Evolutionary conservation across 2,888 invertebrate genomes (phyloP).

Genomic region (Pilophorus perplexus): DNA sequence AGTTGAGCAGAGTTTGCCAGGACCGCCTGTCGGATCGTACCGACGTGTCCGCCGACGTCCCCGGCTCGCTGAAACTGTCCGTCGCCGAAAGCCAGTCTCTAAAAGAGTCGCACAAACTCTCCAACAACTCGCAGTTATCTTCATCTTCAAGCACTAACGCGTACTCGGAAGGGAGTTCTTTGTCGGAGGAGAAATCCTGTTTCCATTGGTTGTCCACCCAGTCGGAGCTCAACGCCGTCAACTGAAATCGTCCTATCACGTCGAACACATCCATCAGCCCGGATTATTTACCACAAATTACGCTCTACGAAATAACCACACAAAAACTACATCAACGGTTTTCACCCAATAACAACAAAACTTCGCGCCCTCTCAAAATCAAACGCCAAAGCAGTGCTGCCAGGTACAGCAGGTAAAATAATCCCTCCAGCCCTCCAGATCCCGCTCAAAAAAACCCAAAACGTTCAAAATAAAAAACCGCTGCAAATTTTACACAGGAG

Average conservation of each 20-base stretch:
- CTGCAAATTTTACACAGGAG: no score
- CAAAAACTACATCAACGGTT: no score
- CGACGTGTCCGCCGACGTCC: slow-evolving; percentile 12
- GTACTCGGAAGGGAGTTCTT: slow-evolving; percentile 46
- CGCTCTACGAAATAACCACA: no score
- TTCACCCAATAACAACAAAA: no score
- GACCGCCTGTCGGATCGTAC: slow-evolving; percentile 27
- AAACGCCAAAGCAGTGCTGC: no score
- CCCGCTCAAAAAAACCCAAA: no score
- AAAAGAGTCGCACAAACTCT: slow-evolving; percentile 35
- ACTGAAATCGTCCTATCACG: slow-evolving; percentile 43
- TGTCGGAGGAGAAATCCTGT: slow-evolving; percentile 45
- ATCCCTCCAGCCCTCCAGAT: no score
- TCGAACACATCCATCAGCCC: slow-evolving; percentile 47
- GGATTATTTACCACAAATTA: no score
- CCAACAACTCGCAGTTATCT: slow-evolving; percentile 41
- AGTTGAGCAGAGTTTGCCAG: slow-evolving; percentile 44
- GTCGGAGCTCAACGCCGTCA: slow-evolving; percentile 44
- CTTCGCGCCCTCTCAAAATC: no score
- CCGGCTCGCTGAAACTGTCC: neutral
- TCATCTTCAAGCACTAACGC: slow-evolving; percentile 43
- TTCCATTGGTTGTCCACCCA: slow-evolving; percentile 46
- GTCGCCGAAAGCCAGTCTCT: slow-evolving; percentile 39
- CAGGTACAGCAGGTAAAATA: no score
- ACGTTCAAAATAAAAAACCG: no score